phyloP scores from a whole-genome alignment of 37 sponge, comb jelly and placozoan species.

The Hexactinellida sp. region DNA sequence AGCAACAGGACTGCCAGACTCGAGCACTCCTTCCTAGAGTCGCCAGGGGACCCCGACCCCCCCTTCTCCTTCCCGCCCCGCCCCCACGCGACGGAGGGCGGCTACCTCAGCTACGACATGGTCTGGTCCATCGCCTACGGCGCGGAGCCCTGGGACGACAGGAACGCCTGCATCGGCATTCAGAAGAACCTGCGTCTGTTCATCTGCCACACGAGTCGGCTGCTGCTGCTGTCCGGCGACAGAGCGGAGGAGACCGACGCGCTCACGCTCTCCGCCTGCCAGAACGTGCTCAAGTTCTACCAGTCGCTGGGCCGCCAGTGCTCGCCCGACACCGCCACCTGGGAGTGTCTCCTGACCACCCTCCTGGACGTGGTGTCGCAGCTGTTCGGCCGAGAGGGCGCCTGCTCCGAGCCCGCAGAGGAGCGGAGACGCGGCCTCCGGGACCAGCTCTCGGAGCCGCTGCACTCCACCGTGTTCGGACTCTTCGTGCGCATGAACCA shows the following conservation, averaged over 20 bases:
- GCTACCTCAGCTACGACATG: neutral
- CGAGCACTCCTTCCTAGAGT: neutral
- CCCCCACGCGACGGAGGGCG: neutral
- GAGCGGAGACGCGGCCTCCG: neutral
- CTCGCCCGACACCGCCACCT: neutral
- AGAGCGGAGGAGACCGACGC: neutral
- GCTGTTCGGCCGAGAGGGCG: neutral
- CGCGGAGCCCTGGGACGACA: neutral
- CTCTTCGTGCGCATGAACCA: slow-evolving; percentile 57
- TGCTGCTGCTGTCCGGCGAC: neutral
- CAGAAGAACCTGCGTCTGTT: slow-evolving; percentile 58
- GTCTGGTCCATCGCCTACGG: slow-evolving; percentile 9
- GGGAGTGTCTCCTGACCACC: slow-evolving; percentile 45
- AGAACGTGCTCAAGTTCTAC: neutral
- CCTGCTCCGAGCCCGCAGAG: neutral
- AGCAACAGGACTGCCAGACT: neutral
- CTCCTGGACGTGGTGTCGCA: slow-evolving; percentile 32
- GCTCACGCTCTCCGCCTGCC: neutral
- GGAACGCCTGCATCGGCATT: slow-evolving; percentile 48
- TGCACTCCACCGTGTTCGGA: slow-evolving; percentile 43
- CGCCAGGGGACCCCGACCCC: neutral
- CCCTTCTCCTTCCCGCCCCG: neutral
- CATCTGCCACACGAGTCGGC: slow-evolving; percentile 36
- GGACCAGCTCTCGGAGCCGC: neutral
- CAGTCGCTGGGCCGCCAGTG: neutral